These are phyloP conservation scores for Eremobia ochroleuca DNA, from an alignment of 2,888 invertebrate species.

Conservation along the genomic window DNA sequence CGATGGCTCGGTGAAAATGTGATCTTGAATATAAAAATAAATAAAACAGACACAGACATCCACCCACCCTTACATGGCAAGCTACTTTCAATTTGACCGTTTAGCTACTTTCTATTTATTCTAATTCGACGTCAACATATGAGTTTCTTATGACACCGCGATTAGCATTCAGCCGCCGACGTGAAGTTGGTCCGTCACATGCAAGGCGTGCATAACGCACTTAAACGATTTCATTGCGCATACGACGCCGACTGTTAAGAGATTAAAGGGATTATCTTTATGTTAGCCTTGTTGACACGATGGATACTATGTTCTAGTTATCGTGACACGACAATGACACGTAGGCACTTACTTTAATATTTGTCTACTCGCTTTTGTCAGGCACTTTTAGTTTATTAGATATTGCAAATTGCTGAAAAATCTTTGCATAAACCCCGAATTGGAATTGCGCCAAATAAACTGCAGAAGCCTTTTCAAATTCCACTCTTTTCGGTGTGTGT, in stretches of 20 bases:
- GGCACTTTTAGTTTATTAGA: neutral
- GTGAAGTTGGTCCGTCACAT: slow-evolving; percentile 71
- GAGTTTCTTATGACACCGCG: slow-evolving; percentile 67
- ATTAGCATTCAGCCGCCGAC: slow-evolving; percentile 76
- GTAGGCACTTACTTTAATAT: neutral
- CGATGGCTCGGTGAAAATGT: slow-evolving; percentile 16
- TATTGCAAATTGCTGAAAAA: neutral
- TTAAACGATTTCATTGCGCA: slow-evolving; percentile 79
- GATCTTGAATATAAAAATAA: slow-evolving; percentile 23
- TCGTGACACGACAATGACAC: slow-evolving; percentile 34
- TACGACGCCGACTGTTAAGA: slow-evolving; percentile 61
- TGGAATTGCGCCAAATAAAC: slow-evolving; percentile 27
- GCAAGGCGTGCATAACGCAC: slow-evolving; percentile 73
- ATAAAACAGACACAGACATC: slow-evolving; percentile 5
- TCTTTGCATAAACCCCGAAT: slow-evolving; percentile 4
- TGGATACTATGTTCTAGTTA: slow-evolving; percentile 29
- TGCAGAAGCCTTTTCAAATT: slow-evolving; percentile 20
- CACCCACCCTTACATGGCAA: slow-evolving; percentile 59
- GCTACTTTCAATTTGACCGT: slow-evolving; percentile 63
- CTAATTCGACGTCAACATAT: slow-evolving; percentile 65
- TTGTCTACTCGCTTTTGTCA: slow-evolving; percentile 1
- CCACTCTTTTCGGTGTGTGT: neutral
- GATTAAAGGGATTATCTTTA: slow-evolving; percentile 75
- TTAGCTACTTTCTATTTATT: slow-evolving; percentile 71
- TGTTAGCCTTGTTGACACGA: slow-evolving; percentile 58